Base-by-base conservation (phyloP, 2,797 vertebrate species). In the Falco cherrug region DNA sequence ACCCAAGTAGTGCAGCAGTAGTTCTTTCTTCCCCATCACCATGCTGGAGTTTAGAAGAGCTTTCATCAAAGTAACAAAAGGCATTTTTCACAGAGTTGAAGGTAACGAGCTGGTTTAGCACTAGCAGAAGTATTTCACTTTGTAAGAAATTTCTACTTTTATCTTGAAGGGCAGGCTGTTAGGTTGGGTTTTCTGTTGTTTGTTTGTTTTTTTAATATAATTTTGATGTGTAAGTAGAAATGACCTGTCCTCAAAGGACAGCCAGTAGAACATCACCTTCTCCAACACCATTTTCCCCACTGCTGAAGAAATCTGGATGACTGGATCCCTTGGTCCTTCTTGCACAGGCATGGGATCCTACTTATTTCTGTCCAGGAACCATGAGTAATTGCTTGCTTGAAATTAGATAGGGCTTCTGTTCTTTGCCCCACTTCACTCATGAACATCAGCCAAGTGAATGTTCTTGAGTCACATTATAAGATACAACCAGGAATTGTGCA, bases 401-500 rank as follows among this genome's bases (percentile, higher is more conserved):
- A 78, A 59, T 75, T 51, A 39, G 21, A 11, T 9, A 17, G 45
- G 13, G 39, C 16, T 77, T 83, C 61, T 95, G 41, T 53, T 85
- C 61, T 35, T 86, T 78, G n/a, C 5, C 20, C 11, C 15, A 2
- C 11, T 68, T 74, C 10, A 6, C 57, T 84, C 3, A 0, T 57
- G 41, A 51, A 1, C 13, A 3, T 35, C 8, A 63, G 13, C 56
- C 51, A 50, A 37, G 33, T 20, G 50, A 33, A 17, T n/a, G 4
- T 7, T 54, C 22, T 29, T 65, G 33, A 11, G 33, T 53, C 7
- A 0, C 25, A 0, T 50, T 51, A 0, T 25, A 43, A 85, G 53
- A 29, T 43, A 39, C 4, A 63, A 29, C 17, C 39, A 70, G 59
- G 54, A 70, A 25, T 53, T 80, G 6, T 1, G 5, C 12, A 57